A percentile compares a stretch with the other conserved stretches of the same genome.
Conservation (phyloP, 2,113 vertebrate genomes). For the Gopherus evgoodei region DNA sequence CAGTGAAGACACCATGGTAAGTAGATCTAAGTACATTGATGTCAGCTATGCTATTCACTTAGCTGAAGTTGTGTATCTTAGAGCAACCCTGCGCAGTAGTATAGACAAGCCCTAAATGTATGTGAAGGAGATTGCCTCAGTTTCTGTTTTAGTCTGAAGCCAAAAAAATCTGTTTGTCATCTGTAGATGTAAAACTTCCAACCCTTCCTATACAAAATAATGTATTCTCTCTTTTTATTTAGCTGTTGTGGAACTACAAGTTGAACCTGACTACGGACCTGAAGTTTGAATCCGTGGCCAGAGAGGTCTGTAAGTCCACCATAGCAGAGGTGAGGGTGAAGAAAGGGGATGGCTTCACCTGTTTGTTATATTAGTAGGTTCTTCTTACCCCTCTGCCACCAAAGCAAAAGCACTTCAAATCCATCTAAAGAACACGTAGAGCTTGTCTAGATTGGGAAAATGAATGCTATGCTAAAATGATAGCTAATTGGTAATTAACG, state of each 20-base stretch:
- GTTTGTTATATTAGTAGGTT: neutral
- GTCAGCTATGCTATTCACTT: too few species aligned
- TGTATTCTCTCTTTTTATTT: neutral
- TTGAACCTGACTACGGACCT: slow-evolving; percentile 95
- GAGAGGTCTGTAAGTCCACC: slow-evolving; percentile 95
- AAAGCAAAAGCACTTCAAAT: neutral
- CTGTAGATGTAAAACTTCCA: neutral
- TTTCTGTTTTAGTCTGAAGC: slow-evolving; percentile 6
- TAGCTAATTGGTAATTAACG: neutral
- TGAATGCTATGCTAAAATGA: neutral
- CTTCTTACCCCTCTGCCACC: neutral
- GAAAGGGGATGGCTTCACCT: fast-evolving
- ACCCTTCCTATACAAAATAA: neutral
- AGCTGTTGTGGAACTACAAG: slow-evolving; percentile 99
- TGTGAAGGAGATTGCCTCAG: neutral
- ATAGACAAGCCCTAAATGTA: too few species aligned
- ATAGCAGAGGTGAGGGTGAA: slow-evolving; percentile 87
- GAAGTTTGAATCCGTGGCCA: slow-evolving; percentile 96
- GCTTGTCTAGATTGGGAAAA: neutral
- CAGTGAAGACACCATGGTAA: too few species aligned
- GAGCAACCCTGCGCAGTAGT: too few species aligned
- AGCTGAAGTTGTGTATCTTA: too few species aligned
- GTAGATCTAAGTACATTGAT: too few species aligned
- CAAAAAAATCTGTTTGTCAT: neutral
- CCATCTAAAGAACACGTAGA: neutral